These are phyloP conservation scores for Potamilus streckersoni DNA, from an alignment of 1,140 invertebrate genomes.

Conservation along the genomic window DNA sequence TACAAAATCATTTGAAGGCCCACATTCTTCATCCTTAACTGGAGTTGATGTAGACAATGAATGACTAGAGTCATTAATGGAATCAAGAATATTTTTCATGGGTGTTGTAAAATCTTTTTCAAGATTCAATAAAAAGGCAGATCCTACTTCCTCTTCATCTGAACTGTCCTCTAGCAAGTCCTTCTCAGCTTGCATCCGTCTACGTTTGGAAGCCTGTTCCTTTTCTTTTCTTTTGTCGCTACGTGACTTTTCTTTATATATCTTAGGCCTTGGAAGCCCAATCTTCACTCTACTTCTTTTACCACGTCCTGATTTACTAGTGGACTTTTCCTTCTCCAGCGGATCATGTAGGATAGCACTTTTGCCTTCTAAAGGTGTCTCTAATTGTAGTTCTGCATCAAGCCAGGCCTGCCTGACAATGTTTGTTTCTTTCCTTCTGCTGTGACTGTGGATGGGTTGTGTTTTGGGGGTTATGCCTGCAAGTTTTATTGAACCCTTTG, in stretches of 20 bases:
- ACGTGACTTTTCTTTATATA: constrained; percentile 25
- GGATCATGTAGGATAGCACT: neutral
- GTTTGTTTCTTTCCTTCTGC: constrained; percentile 7
- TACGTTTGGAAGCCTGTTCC: constrained; percentile 17
- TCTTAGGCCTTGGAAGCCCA: constrained; percentile 34
- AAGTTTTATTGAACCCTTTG: too few species aligned
- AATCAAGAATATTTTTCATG: constrained; percentile 12
- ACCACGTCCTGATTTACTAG: neutral
- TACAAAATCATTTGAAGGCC: constrained; percentile 10
- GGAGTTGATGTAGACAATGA: constrained; percentile 33
- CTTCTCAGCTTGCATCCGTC: constrained; percentile 17
- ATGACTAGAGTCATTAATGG: neutral
- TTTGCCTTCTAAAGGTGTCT: neutral
- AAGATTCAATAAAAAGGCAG: constrained; percentile 23
- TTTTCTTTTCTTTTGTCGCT: constrained; percentile 15
- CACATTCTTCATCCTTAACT: constrained; percentile 2
- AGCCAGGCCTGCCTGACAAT: constrained; percentile 35
- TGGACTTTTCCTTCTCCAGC: too few species aligned
- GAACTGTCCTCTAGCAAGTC: constrained; percentile 25
- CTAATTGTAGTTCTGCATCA: neutral
- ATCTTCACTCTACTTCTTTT: constrained; percentile 23
- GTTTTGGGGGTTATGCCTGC: neutral
- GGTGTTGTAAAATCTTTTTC: constrained; percentile 31
- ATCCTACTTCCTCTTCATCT: constrained; percentile 30
- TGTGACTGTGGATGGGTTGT: constrained; percentile 16